phyloP scores from a whole-genome alignment of 2,888 invertebrate species.

The Acleris literana region DNA sequence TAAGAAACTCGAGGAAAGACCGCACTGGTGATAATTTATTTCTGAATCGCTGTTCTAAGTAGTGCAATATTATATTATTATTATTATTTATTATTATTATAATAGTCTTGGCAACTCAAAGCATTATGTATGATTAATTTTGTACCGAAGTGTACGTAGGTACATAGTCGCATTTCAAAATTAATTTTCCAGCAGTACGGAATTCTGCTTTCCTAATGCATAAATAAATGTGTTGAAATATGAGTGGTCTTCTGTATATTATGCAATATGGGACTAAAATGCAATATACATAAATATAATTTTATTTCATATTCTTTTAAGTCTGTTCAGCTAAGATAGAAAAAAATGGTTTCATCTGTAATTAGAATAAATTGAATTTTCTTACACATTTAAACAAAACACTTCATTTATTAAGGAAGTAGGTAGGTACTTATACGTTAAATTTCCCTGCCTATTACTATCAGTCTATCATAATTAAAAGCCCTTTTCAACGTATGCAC shows the following conservation, averaged over 20 bases:
- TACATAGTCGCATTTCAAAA: neutral
- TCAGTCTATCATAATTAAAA: constrained; percentile 5
- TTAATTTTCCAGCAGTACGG: constrained; percentile 21
- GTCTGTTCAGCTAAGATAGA: no score
- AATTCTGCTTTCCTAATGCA: neutral
- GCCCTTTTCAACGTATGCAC: constrained; percentile 12
- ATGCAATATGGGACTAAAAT: no score
- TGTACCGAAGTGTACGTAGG: neutral
- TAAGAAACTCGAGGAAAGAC: neutral
- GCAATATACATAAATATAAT: no score
- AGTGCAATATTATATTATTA: no score
- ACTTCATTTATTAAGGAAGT: no score
- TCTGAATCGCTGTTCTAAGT: neutral
- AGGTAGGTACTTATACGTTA: no score
- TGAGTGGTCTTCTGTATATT: neutral
- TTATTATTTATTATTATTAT: neutral
- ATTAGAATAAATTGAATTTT: no score
- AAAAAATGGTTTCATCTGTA: no score
- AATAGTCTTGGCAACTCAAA: neutral
- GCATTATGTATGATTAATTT: constrained; percentile 6
- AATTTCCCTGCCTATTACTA: neutral
- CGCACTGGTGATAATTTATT: neutral
- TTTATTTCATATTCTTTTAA: no score
- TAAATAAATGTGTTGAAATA: neutral
- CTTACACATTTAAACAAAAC: no score